These are phyloP conservation scores for Gerris lacustris DNA, from an alignment of 2,888 invertebrate genomes.

Conservation along the genomic window DNA sequence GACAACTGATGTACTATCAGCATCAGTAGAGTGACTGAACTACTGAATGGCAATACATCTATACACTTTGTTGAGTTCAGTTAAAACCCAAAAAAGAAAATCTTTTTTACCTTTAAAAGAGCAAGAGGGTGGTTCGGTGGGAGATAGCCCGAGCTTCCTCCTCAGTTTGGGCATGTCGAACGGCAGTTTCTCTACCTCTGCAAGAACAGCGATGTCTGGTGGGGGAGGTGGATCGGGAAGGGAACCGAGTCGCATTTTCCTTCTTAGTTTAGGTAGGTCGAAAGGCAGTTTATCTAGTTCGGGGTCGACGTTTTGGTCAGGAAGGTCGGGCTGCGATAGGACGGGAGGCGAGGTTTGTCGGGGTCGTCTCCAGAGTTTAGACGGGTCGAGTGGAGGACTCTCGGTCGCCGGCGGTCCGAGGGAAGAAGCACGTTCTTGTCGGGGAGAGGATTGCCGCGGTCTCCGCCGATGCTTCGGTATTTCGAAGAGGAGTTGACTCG, in stretches of 20 bases:
- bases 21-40: too few relatives aligned
- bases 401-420: not conserved
- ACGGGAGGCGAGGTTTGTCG: slow-evolving; percentile 6
- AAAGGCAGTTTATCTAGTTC: slow-evolving; percentile 56
- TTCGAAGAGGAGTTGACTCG: slow-evolving; percentile 1
- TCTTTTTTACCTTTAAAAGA: not conserved
- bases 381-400: not conserved
- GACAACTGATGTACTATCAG: too few relatives aligned
- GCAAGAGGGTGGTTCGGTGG: slow-evolving; percentile 1
- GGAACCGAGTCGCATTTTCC: slow-evolving; percentile 37
- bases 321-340: not conserved
- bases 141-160: slow-evolving; percentile 48
- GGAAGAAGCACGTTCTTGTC: not conserved
- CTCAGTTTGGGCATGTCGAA: slow-evolving; percentile 86
- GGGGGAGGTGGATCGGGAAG: slow-evolving; percentile 38
- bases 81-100: too few relatives aligned
- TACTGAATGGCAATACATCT: too few relatives aligned
- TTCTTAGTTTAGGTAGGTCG: slow-evolving; percentile 70
- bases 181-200: slow-evolving; percentile 68
- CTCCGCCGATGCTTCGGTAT: slow-evolving; percentile 10
- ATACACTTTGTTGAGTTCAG: too few relatives aligned
- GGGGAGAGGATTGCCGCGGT: not conserved
- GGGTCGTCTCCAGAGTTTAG: slow-evolving; percentile 3
- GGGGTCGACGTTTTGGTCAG: not conserved
- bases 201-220: slow-evolving; percentile 44